A percentile compares a stretch with the other conserved stretches of the same genome.
Evolutionary conservation across 2,113 vertebrate species (phyloP).

Genomic region (Elaphurus davidianus): DNA sequence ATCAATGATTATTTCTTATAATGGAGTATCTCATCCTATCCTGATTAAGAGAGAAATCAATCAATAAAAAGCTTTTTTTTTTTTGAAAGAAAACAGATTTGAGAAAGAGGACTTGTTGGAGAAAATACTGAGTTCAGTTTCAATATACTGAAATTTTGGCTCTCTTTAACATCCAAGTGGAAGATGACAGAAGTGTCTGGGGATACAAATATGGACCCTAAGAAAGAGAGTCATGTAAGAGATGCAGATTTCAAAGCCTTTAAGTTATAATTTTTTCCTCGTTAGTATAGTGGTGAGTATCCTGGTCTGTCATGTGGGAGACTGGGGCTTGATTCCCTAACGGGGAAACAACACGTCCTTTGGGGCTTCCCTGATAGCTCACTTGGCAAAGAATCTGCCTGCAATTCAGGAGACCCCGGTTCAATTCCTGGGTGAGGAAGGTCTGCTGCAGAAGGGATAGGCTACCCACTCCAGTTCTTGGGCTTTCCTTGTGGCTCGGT

Average conservation of each 20-base stretch:
- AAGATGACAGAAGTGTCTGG: neutral
- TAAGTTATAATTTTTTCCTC: neutral
- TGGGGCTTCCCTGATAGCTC: neutral
- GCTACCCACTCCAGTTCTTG: neutral
- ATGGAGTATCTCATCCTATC: neutral
- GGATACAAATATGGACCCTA: neutral
- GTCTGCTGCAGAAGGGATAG: neutral
- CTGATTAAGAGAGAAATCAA: neutral
- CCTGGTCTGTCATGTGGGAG: neutral
- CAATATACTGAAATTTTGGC: neutral
- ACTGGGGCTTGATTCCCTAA: neutral
- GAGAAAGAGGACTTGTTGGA: neutral
- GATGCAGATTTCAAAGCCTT: neutral
- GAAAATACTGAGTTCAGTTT: neutral
- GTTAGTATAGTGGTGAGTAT: neutral
- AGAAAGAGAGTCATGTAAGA: neutral
- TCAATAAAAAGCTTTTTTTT: neutral
- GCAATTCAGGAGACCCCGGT: neutral
- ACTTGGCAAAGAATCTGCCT: neutral
- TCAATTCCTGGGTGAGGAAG: neutral
- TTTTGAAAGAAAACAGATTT: neutral
- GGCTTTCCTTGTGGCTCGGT: neutral
- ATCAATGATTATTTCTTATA: neutral
- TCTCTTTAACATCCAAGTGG: neutral
- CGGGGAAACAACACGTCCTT: neutral